Evolutionary conservation across 2,113 vertebrate species (phyloP), one percentile per base, ranked within the genome.

Genomic region (Theristicus caerulescens): DNA sequence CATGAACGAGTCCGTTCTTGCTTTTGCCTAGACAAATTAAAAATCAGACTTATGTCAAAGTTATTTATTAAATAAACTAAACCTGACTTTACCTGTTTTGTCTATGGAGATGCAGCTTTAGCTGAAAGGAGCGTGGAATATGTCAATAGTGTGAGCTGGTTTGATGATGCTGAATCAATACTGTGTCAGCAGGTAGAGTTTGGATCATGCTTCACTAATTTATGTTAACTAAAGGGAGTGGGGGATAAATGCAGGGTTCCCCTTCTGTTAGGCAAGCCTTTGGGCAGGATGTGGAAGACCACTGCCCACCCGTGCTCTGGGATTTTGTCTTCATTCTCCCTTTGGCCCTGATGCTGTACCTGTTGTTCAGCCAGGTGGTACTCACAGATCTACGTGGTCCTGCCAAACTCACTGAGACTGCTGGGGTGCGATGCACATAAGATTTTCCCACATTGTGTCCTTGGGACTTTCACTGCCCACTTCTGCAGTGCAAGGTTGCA

Each of bases 341-440:
- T 20, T 74, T 64, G 65, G 22, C 19, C 31, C 22, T 36, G 42
- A 18, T 1, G 4, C 34, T 24, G 16, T 62, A 22, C 40, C 20
- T 9, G 26, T 42, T 38, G 32, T 15, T 47, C 58, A 62, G 36
- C 38, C 31, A 4, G 61, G 61, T 11, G 29, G 44, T 32, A 15
- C 44, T 16, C 18, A 7, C 52, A 22, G 8, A 12, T 12, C 51
- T 6, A 2, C 2, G 1, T 22, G 47, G 17, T 61, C 52, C 70
- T 61, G 69, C 27, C 27, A 65, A 44, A 5, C 40, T 16, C 32
- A 8, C 57, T 18, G 47, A 7, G 9, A 14, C 17, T 16, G 16
- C 34, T 10, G 4, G n/a, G n/a, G 27, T 47, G n/a, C 1, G 1
- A 58, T 5, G 31, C 26, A 29, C 10, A 0, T 10, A 8, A 15